A percentile compares a stretch with the other conserved stretches of the same genome.
Evolutionary conservation across 2,113 vertebrate species (phyloP).

Genomic region (Zosterops hypoxanthus): DNA sequence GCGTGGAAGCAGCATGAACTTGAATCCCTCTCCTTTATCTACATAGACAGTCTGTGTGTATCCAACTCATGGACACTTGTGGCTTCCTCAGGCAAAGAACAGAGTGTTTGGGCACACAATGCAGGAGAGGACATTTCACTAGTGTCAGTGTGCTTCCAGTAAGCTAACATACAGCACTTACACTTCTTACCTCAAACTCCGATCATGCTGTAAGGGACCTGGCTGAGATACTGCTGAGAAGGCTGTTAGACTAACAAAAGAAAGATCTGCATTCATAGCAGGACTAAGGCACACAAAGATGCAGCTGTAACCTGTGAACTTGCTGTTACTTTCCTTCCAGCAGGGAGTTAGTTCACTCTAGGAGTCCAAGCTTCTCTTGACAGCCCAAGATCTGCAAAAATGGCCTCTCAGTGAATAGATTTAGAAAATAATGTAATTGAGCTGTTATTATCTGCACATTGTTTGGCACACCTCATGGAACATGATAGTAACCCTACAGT

Average conservation of each 20-base stretch:
- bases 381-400: background rate
- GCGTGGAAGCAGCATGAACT: background rate
- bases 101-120: background rate
- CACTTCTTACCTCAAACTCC: background rate
- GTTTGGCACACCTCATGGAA: background rate
- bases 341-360: background rate
- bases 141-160: background rate
- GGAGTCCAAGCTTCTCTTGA: background rate
- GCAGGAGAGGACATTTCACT: background rate
- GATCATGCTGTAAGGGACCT: background rate
- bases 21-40: background rate
- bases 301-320: constrained; percentile 25
- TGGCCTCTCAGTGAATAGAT: background rate
- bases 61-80: background rate
- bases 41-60: background rate
- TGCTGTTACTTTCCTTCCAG: background rate
- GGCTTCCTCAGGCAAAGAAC: background rate
- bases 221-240: constrained; percentile 22
- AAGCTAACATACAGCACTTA: background rate
- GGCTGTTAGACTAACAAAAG: constrained; percentile 8
- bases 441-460: background rate
- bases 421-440: background rate
- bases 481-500: background rate
- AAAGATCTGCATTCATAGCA: background rate
- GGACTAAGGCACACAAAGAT: background rate